Percentiles rank a stretch among this genome's conserved stretches.
These are phyloP conservation scores for Campopleginae sp. DNA, from an alignment of 2,888 invertebrate species.

Conservation along the genomic window DNA sequence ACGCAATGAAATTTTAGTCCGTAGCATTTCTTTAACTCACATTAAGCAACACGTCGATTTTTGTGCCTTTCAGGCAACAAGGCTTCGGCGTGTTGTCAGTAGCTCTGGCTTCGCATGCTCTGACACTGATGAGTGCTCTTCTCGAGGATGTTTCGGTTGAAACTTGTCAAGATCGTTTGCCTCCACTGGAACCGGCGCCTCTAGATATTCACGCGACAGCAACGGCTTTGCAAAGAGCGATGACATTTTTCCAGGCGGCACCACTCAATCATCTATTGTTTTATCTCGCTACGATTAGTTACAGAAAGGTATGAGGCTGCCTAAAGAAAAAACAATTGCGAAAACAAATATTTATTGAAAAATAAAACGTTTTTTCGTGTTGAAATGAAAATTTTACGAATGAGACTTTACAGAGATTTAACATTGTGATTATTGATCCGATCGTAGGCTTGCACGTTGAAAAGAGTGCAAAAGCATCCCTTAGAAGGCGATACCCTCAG, in stretches of 20 bases:
- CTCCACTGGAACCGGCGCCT: constrained; percentile 86
- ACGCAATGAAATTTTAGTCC: not conserved
- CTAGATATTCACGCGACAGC: constrained; percentile 88
- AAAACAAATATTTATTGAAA: not conserved
- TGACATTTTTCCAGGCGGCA: constrained; percentile 89
- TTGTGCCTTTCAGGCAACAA: constrained; percentile 87
- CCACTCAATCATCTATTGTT: constrained; percentile 94
- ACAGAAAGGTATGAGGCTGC: constrained; percentile 88
- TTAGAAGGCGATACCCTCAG: constrained; percentile 94
- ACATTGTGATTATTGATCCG: constrained; percentile 8
- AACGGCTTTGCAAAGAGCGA: constrained; percentile 89
- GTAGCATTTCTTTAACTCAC: not conserved
- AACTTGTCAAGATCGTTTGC: constrained; percentile 81
- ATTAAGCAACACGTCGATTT: not conserved
- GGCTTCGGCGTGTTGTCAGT: constrained; percentile 96
- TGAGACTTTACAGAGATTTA: not conserved
- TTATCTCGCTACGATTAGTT: constrained; percentile 94
- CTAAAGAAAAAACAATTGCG: not conserved
- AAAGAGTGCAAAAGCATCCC: constrained; percentile 92
- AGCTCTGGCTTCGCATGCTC: constrained; percentile 93
- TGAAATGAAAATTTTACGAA: not conserved
- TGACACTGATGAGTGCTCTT: constrained; percentile 90
- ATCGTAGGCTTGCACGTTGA: constrained; percentile 90
- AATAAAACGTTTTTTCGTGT: not conserved
- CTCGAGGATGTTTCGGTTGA: constrained; percentile 92